Percentiles rank a stretch among this genome's conserved stretches.
These are phyloP conservation scores for Oxycera nigricornis DNA, from an alignment of 2,888 invertebrate genomes.

Conservation along the genomic window DNA sequence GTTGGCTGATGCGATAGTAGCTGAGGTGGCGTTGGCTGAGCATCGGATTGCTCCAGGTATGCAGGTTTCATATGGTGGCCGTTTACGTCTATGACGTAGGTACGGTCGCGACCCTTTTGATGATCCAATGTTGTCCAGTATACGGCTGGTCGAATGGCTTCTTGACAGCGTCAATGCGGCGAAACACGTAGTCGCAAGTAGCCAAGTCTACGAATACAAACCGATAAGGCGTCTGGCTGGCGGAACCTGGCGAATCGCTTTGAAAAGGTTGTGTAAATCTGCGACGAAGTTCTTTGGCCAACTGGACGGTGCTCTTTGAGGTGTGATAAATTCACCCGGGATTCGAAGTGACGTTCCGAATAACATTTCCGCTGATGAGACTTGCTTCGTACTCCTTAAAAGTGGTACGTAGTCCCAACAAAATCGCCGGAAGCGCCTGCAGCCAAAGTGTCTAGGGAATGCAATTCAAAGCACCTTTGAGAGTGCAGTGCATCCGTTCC, in stretches of 20 bases:
- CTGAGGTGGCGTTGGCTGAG: neutral
- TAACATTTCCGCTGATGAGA: neutral
- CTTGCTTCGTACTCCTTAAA: neutral
- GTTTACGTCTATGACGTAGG: neutral
- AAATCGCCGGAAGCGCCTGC: neutral
- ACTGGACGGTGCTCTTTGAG: neutral
- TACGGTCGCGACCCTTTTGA: neutral
- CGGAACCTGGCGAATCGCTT: neutral
- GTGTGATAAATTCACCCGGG: neutral
- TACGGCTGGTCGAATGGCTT: neutral
- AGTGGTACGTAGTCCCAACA: neutral
- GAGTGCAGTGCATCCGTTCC: neutral
- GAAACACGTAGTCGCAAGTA: neutral
- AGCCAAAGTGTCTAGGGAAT: neutral
- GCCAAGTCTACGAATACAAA: neutral
- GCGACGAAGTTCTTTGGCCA: too few relatives aligned
- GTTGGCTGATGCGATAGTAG: too few relatives aligned
- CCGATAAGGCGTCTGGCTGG: neutral
- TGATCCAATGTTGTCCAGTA: neutral
- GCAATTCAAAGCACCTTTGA: neutral
- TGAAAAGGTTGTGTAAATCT: too few relatives aligned
- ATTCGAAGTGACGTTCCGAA: neutral
- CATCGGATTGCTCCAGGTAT: neutral
- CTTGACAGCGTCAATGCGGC: neutral
- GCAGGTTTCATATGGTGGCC: neutral